Evolutionary conservation across 1,140 invertebrate species (phyloP), one percentile per base, ranked within the genome.

Genomic region (Dreissena polymorpha): DNA sequence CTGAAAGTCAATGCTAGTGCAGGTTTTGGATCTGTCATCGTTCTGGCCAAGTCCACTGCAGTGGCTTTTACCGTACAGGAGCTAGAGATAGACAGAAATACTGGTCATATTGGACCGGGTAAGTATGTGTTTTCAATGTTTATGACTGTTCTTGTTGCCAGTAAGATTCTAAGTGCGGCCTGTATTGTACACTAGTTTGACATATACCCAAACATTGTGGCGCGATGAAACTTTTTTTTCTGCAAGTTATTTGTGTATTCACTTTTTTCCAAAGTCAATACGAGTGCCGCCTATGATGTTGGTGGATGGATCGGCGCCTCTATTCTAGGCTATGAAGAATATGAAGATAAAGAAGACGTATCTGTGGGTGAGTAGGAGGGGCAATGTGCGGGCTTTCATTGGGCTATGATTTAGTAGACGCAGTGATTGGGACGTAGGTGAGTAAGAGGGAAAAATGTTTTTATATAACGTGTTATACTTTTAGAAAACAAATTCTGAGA

Each of bases 41-140:
- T 55, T 10, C 25, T 80, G 53, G 25, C 78, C 16, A 21, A 39
- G 27, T 5, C 2, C 21, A 80, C 69, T 25, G 63, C 78, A 18
- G 69, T 80, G 25, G 78, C 78, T 10, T 80, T 49, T 29, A 80
- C 71, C 64, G n/a, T 80, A 63, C 68, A 72, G 49, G 78, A 80
- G 50, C 53, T 80, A 1, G 72, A 80, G 25, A 69, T 80, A 23
- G 78, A 80, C 16, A 80, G 51, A 51, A 70, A 21, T 8, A 72
- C 78, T 21, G 78, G 78, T 12, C 50, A 53, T 13, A 63, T 80
- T 18, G 53, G 71, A 57, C 29, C 71, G 23, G 69, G 50, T 64
- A 72, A 68, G 78, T 80, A 39, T n/a, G 39, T 39, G 39, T 8
- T 39, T 8, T 39, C 39, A 39, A 39, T 39, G 39, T 39, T 39